Evolutionary conservation across 2,797 vertebrate genomes (phyloP), one percentile per base, ranked within the genome.

Genomic region (Myotis findleyi): DNA sequence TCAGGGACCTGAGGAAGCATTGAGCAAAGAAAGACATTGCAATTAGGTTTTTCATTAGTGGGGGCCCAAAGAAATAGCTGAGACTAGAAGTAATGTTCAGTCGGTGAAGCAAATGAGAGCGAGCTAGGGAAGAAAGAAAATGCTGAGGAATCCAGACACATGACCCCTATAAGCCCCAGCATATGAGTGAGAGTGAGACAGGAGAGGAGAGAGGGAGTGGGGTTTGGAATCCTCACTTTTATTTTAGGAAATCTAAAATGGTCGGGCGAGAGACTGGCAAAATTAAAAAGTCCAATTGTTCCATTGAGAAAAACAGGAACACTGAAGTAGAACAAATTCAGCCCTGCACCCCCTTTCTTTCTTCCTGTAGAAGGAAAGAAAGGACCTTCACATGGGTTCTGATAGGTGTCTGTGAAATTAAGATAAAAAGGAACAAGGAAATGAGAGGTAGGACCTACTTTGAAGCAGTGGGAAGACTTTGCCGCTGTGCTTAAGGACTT

Each of bases 221-320:
- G 44, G 76, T 66, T 91, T n/a, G 27, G 86, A 96, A 91, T 95
- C 79, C 38, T 97, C 94, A 96, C 93, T 97, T 95, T 87, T 41
- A 85, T 76, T 97, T 97, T 96, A 87, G 86, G 87, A 97, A 91
- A 41, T 76, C 93, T 95, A 86, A 95, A 97, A 97, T 79, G 89
- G 93, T 96, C 18, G 53, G 79, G 2, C 30, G 38, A 97, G 80
- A 90, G 96, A 89, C 89, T 14, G 27, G 90, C 49, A 85, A 41
- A 44, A 55, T 64, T 55, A 13, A 84, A 93, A 88, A 80, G 68
- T 95, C 73, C 47, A 64, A 91, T 95, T 41, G 87, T 93, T 97
- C 66, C 0, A 1, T 90, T 44, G 62, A 68, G 38, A 95, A 95
- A 95, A 91, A 94, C 91, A 97, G 68, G 94, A 90, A 95, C 59